Conservation (phyloP, 2,888 invertebrate species). For the Philhelius pedissequus region DNA sequence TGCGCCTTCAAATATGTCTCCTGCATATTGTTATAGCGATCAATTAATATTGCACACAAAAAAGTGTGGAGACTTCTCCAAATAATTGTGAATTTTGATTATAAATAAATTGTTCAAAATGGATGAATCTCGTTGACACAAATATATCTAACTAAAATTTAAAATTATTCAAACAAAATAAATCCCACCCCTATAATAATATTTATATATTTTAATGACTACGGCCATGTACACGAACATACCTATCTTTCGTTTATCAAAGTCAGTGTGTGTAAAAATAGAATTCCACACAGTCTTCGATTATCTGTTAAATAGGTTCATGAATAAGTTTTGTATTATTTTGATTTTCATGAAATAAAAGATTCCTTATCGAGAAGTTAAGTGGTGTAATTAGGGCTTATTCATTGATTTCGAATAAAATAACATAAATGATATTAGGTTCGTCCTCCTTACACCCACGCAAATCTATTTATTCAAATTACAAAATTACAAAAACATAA, state of each 20-base stretch:
- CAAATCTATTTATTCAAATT: constrained; percentile 24
- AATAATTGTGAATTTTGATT: no score
- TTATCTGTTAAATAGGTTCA: constrained; percentile 21
- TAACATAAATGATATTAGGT: constrained; percentile 30
- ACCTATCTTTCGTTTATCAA: background rate
- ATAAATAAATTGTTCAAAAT: no score
- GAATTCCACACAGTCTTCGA: constrained; percentile 13
- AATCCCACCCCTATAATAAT: background rate
- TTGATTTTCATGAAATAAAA: constrained; percentile 8
- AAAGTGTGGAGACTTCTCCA: no score
- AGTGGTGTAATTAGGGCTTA: constrained; percentile 60
- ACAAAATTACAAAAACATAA: constrained; percentile 26
- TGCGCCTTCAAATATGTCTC: no score
- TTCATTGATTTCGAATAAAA: constrained; percentile 62
- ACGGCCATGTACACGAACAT: background rate
- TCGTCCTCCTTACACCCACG: constrained; percentile 30
- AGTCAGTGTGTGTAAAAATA: background rate
- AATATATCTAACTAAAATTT: no score
- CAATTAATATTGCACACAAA: no score
- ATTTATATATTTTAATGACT: background rate
- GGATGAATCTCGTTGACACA: no score
- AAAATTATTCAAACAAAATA: no score
- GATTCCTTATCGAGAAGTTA: constrained; percentile 56
- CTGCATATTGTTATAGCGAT: no score
- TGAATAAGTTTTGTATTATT: constrained; percentile 15